Evolutionary conservation across 64 coral and sea anemone genomes (phyloP).

Genomic region (Trachythela sp.): DNA sequence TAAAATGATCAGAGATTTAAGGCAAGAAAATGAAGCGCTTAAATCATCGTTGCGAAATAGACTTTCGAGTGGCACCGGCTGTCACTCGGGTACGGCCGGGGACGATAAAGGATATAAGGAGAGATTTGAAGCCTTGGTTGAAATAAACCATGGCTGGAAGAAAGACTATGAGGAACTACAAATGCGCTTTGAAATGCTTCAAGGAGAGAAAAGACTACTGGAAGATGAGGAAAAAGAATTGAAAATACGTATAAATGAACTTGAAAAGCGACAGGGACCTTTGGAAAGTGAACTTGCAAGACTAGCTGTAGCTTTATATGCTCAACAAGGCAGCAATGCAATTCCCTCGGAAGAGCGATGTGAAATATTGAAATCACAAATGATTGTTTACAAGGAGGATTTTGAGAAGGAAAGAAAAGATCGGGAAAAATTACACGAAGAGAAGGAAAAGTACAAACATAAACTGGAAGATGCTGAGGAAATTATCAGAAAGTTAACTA

Average conservation of each 20-base stretch:
- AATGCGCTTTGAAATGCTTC: neutral
- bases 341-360: constrained; percentile 50
- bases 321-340: constrained; percentile 18
- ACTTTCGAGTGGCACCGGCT: neutral
- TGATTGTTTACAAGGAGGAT: constrained; percentile 77
- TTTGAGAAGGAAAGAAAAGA: constrained; percentile 78
- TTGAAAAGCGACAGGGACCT: constrained; percentile 23
- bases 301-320: neutral
- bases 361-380: constrained; percentile 65
- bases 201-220: neutral
- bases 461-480: constrained; percentile 74
- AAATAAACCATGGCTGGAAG: constrained; percentile 36
- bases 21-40: constrained; percentile 20
- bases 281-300: constrained; percentile 28
- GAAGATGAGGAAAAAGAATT: neutral
- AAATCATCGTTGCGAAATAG: constrained; percentile 26
- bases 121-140: constrained; percentile 29
- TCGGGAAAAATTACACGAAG: constrained; percentile 65
- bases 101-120: constrained; percentile 16
- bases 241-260: constrained; percentile 1
- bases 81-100: constrained; percentile 17
- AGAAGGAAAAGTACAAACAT: constrained; percentile 49
- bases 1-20: constrained; percentile 27
- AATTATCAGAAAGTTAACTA: constrained; percentile 58
- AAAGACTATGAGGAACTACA: constrained; percentile 31